A percentile compares a stretch with the other conserved stretches of the same genome.
Conservation (phyloP, 2,113 vertebrate genomes). For the Myrmecobius fasciatus region DNA sequence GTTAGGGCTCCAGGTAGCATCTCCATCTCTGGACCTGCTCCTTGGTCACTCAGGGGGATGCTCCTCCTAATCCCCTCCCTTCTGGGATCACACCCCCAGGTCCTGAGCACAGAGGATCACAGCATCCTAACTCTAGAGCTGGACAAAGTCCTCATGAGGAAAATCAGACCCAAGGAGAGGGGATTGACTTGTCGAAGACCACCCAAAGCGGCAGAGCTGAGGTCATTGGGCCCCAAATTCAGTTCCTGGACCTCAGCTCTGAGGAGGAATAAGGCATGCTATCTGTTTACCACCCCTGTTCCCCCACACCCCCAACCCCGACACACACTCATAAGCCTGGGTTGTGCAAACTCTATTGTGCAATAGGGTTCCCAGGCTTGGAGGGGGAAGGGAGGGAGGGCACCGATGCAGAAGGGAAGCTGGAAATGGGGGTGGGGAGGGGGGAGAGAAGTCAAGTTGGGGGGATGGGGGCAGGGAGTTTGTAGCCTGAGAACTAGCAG, state of each 20-base stretch:
- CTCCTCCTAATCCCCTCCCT: constrained; percentile 39
- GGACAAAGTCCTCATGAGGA: background rate
- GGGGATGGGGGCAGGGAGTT: background rate
- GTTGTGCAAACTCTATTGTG: constrained; percentile 61
- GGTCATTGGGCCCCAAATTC: background rate
- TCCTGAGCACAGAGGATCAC: constrained; percentile 53
- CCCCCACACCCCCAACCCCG: too few relatives aligned
- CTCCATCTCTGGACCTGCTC: background rate
- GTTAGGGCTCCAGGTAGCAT: background rate
- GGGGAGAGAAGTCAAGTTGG: background rate
- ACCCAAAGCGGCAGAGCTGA: background rate
- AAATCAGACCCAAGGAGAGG: background rate
- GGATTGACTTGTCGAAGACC: background rate
- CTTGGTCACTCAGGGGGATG: background rate
- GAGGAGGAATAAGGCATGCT: background rate
- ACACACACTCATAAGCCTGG: background rate
- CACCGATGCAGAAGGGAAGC: background rate
- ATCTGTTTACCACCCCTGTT: background rate
- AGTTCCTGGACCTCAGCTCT: background rate
- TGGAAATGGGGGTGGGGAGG: background rate
- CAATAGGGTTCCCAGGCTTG: constrained; percentile 37
- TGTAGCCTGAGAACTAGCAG: constrained; percentile 8
- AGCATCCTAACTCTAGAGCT: background rate
- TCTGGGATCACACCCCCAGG: constrained; percentile 65
- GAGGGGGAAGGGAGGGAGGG: background rate